Percentiles rank a stretch among this genome's conserved stretches.
Evolutionary conservation across 2,113 vertebrate genomes (phyloP).

Genomic region (Urocitellus parryii): DNA sequence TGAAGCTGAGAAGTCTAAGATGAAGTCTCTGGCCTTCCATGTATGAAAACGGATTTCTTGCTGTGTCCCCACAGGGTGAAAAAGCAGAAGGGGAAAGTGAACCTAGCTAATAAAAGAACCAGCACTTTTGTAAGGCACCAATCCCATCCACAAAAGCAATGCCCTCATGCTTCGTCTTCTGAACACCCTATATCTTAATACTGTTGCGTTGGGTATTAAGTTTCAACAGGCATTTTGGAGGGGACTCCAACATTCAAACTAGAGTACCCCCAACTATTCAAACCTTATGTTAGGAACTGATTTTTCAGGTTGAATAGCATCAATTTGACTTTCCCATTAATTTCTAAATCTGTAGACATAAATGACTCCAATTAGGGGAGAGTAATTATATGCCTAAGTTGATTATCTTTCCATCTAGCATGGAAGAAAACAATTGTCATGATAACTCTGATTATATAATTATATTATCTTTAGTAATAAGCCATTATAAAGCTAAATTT

Average conservation of each 20-base stretch:
- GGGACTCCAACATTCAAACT: background rate
- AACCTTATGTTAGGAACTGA: background rate
- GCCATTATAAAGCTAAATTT: conserved; percentile 49
- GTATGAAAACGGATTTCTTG: background rate
- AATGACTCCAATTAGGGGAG: background rate
- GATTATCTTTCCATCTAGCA: conserved; percentile 38
- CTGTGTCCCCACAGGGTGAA: background rate
- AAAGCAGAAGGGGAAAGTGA: background rate
- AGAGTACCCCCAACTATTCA: background rate
- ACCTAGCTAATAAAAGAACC: background rate
- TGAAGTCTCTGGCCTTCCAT: background rate
- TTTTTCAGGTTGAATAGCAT: background rate
- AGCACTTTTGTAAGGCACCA: background rate
- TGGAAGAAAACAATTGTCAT: conserved; percentile 50
- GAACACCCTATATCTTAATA: background rate
- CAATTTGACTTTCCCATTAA: conserved; percentile 21
- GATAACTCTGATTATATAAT: conserved; percentile 6
- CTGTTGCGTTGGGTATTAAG: background rate
- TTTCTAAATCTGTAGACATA: conserved; percentile 23
- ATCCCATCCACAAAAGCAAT: background rate
- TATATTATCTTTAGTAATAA: conserved; percentile 57
- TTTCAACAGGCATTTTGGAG: background rate
- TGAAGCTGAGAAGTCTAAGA: background rate
- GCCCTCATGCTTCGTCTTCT: background rate
- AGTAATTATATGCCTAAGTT: conserved; percentile 38